Evolutionary conservation across 2,113 vertebrate species (phyloP), one percentile per base, ranked within the genome.

Genomic region (Corythornis vintsioides): DNA sequence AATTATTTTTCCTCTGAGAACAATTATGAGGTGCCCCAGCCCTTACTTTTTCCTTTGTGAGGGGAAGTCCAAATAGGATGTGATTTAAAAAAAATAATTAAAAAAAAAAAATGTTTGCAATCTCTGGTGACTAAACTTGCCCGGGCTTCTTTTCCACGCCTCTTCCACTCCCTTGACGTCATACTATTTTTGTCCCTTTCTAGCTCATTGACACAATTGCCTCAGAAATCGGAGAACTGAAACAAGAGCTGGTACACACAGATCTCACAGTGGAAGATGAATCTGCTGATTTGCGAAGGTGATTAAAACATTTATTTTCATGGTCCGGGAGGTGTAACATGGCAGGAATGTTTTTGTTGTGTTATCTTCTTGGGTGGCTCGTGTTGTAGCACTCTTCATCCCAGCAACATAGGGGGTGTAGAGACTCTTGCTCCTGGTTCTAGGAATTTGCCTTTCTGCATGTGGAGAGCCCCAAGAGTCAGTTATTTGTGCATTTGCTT

Each of bases 201-300:
- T 96, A 99, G 99, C 98, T 99, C 95, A 98, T 99, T 97, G 98
- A 99, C 97, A 98, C 98, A 10, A 98, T 99, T 84, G 98, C 98
- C 48, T 98, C 97, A 57, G 98, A 99, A 98, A 98, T 99, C 35
- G 98, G 98, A 87, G 98, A 99, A 96, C 97, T 99, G 97, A 98
- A 98, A 96, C 98, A 98, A 86, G 98, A 99, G 98, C 98, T 99
- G 99, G 98, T 99, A 66, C 98, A 98, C 96, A 98, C 98, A 35
- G 97, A 97, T 93, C 96, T 97, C 64, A 74, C 92, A 66, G 93
- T 96, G 93, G 97, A 97, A 94, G 97, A 98, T 90, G 96, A 94
- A 89, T 69, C 95, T 81, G 48, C 92, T 10, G 87, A 89, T 95
- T 80, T 95, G 90, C 95, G 9, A 97, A 98, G 98, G 98, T 98